These are phyloP conservation scores for Liposcelis brunnea DNA, from an alignment of 2,888 invertebrate genomes.

Conservation along the genomic window DNA sequence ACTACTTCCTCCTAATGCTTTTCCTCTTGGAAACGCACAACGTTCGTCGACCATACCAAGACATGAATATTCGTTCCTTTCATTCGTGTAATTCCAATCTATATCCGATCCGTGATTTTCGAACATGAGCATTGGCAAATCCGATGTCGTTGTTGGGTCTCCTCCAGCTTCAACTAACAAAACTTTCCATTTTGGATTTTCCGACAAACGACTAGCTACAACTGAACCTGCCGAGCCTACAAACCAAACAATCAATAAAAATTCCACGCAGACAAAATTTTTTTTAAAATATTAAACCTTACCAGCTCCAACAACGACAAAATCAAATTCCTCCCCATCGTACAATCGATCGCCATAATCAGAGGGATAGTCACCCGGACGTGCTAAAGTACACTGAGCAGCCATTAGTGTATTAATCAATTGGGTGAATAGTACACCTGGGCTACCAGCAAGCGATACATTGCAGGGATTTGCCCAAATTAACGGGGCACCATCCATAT, in stretches of 20 bases:
- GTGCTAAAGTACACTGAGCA: not conserved
- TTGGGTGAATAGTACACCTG: constrained; percentile 2
- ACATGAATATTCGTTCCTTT: constrained; percentile 27
- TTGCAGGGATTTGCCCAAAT: too few species aligned
- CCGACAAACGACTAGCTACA: constrained; percentile 30
- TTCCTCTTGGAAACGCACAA: constrained; percentile 40
- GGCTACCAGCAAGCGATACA: not conserved
- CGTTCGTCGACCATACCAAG: constrained; percentile 21
- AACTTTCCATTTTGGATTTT: constrained; percentile 26
- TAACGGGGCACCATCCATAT: too few species aligned
- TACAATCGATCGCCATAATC: constrained; percentile 1
- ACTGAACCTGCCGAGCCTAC: constrained; percentile 30
- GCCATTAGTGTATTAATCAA: constrained; percentile 3
- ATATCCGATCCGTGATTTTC: constrained; percentile 21
- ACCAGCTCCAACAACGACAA: constrained; percentile 21
- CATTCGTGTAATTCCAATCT: constrained; percentile 32
- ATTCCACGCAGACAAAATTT: constrained; percentile 8
- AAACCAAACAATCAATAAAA: not conserved
- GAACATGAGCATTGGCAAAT: constrained; percentile 26
- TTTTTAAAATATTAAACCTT: constrained; percentile 4
- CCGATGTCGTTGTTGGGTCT: constrained; percentile 27
- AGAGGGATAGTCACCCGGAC: constrained; percentile 16
- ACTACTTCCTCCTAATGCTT: constrained; percentile 46
- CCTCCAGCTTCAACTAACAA: constrained; percentile 30
- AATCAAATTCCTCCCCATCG: constrained; percentile 17